These are phyloP conservation scores for Crocuta crocuta DNA, from an alignment of 2,113 vertebrate species.

Conservation along the genomic window DNA sequence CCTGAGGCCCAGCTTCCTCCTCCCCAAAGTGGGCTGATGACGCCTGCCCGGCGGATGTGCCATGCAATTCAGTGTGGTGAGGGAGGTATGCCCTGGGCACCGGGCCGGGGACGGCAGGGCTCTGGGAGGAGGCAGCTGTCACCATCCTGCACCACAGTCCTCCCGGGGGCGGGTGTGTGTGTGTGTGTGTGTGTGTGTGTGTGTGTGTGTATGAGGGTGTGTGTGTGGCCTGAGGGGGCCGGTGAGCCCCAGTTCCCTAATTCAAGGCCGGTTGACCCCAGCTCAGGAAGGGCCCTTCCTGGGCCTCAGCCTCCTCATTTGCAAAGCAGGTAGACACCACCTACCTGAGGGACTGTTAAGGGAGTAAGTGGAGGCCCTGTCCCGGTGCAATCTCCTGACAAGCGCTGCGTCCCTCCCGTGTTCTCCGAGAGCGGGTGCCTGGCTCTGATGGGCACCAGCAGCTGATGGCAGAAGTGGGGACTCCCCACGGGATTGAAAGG, in stretches of 20 bases:
- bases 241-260: not conserved
- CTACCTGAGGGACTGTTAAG: not conserved
- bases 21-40: not conserved
- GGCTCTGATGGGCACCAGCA: not conserved
- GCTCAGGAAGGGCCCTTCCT: not conserved
- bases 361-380: not conserved
- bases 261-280: not conserved
- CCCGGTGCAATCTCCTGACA: accelerated
- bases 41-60: not conserved
- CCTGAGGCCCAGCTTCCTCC: constrained; percentile 18
- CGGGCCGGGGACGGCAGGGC: not conserved
- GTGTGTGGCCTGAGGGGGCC: not conserved
- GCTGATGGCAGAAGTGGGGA: not conserved
- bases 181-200: too few species aligned
- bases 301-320: not conserved
- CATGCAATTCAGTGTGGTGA: not conserved
- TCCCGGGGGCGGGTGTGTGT: not conserved
- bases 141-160: accelerated
- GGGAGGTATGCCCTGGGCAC: not conserved
- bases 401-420: too few species aligned
- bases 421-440: not conserved
- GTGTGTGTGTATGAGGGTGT: too few species aligned
- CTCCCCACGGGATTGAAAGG: not conserved
- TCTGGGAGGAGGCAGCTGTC: not conserved
- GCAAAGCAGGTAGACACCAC: not conserved